Percentiles rank a stretch among this genome's conserved stretches.
phyloP scores from a whole-genome alignment of 2,113 vertebrate genomes.

The Todiramphus saurophagus region DNA sequence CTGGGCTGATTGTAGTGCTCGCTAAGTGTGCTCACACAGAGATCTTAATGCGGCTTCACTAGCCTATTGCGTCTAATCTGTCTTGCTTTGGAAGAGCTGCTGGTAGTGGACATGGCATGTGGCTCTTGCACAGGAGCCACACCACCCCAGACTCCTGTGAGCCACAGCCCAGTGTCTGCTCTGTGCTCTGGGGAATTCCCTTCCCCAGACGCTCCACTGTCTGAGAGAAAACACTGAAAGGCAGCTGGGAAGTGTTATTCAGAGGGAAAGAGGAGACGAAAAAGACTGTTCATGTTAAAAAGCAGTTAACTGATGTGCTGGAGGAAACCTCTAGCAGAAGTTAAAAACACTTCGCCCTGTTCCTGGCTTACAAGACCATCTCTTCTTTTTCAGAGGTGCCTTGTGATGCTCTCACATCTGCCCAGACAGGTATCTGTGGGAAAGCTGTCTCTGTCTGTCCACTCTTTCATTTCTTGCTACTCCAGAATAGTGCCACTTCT shows the following conservation, averaged over 20 bases:
- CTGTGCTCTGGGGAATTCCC: not conserved
- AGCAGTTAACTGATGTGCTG: not conserved
- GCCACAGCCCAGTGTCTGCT: accelerated
- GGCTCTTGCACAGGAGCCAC: not conserved
- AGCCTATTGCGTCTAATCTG: not conserved
- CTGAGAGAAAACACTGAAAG: not conserved
- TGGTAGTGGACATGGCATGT: not conserved
- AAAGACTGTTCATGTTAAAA: not conserved
- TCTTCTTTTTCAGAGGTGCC: not conserved
- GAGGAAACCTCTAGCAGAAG: not conserved
- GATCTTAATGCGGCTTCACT: not conserved
- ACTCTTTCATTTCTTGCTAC: not conserved
- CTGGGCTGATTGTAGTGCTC: not conserved
- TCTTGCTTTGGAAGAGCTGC: not conserved
- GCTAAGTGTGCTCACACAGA: not conserved
- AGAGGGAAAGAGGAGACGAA: not conserved
- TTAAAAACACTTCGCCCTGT: not conserved
- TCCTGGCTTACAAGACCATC: not conserved
- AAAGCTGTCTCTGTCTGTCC: not conserved
- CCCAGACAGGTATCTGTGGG: not conserved
- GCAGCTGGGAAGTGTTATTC: not conserved
- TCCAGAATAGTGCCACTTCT: not conserved
- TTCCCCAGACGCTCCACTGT: not conserved
- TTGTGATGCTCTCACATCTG: not conserved
- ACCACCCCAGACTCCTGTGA: not conserved